Evolutionary conservation across 1,140 invertebrate genomes (phyloP).

Genomic region (Megalonaias nervosa): DNA sequence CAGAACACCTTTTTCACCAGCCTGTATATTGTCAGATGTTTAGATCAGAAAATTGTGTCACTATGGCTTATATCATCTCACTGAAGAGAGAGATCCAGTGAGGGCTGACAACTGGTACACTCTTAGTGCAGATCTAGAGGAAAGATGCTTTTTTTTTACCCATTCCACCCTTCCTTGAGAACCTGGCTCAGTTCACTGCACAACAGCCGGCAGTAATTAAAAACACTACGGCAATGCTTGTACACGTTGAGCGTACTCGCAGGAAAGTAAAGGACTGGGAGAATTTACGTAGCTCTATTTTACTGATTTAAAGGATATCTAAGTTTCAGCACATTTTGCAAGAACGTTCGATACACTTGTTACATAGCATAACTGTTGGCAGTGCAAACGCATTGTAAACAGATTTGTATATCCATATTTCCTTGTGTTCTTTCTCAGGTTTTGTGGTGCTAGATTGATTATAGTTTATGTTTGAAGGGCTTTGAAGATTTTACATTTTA

Average conservation of each 20-base stretch:
- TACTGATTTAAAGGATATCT: too few relatives aligned
- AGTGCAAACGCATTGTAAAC: too few relatives aligned
- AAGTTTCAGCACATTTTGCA: too few relatives aligned
- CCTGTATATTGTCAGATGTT: conserved; percentile 11
- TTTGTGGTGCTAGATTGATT: too few relatives aligned
- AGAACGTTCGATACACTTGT: too few relatives aligned
- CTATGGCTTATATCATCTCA: conserved; percentile 16
- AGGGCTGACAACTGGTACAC: conserved; percentile 28
- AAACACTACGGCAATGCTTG: conserved; percentile 6
- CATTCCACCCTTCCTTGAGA: conserved; percentile 12
- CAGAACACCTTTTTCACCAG: neutral
- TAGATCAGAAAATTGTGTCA: conserved; percentile 11
- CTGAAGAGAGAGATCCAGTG: conserved; percentile 5
- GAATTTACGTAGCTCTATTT: neutral
- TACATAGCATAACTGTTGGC: too few relatives aligned
- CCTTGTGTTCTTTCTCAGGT: too few relatives aligned
- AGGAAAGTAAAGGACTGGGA: conserved; percentile 1
- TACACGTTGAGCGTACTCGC: conserved; percentile 1
- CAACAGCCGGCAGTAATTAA: neutral
- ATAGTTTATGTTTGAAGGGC: too few relatives aligned
- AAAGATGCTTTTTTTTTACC: neutral
- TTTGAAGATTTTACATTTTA: too few relatives aligned
- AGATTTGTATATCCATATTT: too few relatives aligned
- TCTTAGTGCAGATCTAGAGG: conserved; percentile 5
- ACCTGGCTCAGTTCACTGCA: neutral